These are phyloP conservation scores for Nasua narica DNA, from an alignment of 2,797 vertebrate species.

Conservation along the genomic window DNA sequence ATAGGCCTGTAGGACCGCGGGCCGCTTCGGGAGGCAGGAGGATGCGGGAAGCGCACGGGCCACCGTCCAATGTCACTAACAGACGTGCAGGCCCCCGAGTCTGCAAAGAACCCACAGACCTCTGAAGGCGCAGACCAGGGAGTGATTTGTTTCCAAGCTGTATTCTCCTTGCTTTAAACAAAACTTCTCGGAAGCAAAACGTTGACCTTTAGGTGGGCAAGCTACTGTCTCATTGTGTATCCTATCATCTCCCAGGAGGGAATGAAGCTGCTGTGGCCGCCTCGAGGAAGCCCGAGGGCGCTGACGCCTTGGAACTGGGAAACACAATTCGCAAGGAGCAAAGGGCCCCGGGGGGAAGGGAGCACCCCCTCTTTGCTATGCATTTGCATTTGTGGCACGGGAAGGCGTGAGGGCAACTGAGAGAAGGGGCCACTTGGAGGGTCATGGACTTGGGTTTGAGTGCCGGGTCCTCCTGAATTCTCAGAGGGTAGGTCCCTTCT, in stretches of 20 bases:
- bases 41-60: background rate
- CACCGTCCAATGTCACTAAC: background rate
- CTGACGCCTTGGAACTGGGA: background rate
- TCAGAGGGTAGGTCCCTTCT: background rate
- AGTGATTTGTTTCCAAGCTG: background rate
- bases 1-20: background rate
- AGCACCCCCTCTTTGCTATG: accelerated
- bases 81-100: background rate
- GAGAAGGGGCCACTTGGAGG: background rate
- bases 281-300: background rate
- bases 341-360: background rate
- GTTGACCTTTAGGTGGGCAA: background rate
- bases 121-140: background rate
- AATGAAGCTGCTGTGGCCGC: background rate
- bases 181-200: background rate
- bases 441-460: background rate
- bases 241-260: background rate
- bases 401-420: background rate
- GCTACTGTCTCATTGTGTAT: background rate
- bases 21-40: background rate
- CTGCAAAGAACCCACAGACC: background rate
- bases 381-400: background rate
- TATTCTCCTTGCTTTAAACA: background rate
- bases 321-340: background rate
- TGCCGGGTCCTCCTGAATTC: background rate